phyloP scores from a whole-genome alignment of 2,888 invertebrate species.

The Eumerus sabulonum region DNA sequence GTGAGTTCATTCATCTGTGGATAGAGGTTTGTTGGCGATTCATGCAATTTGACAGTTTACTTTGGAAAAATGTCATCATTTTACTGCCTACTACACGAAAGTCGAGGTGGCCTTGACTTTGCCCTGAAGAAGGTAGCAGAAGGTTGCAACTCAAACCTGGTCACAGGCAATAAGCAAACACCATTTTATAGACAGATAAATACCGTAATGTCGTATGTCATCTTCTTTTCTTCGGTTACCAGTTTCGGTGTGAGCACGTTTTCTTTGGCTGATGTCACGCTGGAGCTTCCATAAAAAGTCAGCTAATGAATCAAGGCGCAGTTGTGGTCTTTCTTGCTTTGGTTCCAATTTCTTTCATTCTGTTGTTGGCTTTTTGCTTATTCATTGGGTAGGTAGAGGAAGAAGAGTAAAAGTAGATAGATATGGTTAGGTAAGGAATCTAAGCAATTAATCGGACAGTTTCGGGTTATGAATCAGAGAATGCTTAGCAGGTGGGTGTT shows the following conservation, averaged over 20 bases:
- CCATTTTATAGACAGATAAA: constrained; percentile 20
- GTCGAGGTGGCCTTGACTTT: constrained; percentile 68
- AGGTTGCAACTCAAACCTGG: constrained; percentile 29
- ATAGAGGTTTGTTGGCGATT: no score
- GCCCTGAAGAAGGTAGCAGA: constrained; percentile 44
- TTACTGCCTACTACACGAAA: no score
- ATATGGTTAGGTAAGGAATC: background rate
- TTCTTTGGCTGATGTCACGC: constrained; percentile 46
- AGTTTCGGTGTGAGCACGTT: constrained; percentile 8
- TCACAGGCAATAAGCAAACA: constrained; percentile 15
- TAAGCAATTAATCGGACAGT: constrained; percentile 22
- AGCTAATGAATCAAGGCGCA: constrained; percentile 7
- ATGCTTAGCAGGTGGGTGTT: constrained; percentile 53
- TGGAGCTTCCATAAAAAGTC: constrained; percentile 6
- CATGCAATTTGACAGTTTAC: no score
- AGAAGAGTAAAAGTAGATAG: constrained; percentile 36
- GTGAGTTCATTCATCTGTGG: constrained; percentile 28
- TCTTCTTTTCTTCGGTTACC: constrained; percentile 33
- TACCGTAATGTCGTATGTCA: constrained; percentile 23
- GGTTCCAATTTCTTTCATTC: no score
- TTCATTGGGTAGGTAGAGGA: background rate
- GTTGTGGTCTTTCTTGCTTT: no score
- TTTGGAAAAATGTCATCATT: no score
- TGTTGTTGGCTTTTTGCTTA: constrained; percentile 6
- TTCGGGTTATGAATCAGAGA: constrained; percentile 8